Conservation (phyloP, 2,888 invertebrate species). For the Selenia dentaria region DNA sequence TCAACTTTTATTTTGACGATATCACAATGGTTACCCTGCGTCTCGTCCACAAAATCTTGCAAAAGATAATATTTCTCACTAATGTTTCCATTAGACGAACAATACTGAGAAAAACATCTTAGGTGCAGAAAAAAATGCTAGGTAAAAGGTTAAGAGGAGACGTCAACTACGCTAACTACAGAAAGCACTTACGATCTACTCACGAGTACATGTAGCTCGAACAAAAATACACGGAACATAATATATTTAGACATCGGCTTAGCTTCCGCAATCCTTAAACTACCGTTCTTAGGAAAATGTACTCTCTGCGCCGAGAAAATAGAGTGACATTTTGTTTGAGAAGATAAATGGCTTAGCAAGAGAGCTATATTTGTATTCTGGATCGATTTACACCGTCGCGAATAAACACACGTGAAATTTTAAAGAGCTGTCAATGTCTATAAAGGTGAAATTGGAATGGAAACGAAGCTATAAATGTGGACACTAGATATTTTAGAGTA, state of each 20-base stretch:
- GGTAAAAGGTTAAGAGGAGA: conserved; percentile 22
- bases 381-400: conserved; percentile 48
- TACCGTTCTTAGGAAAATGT: conserved; percentile 28
- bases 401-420: conserved; percentile 48
- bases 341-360: conserved; percentile 24
- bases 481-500: neutral
- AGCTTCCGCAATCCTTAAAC: conserved; percentile 56
- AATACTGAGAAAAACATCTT: conserved; percentile 2
- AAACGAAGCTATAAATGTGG: neutral
- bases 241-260: conserved; percentile 56
- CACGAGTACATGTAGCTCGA: conserved; percentile 42
- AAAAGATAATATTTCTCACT: neutral
- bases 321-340: conserved; percentile 34
- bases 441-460: conserved; percentile 13
- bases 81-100: conserved; percentile 1
- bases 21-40: too few relatives aligned
- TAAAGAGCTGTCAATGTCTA: conserved; percentile 43
- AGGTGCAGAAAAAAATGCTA: conserved; percentile 4
- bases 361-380: conserved; percentile 40
- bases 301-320: conserved; percentile 28
- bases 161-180: conserved; percentile 34
- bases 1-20: too few relatives aligned
- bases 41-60: too few relatives aligned
- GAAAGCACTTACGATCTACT: conserved; percentile 42
- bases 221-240: conserved; percentile 48